Evolutionary conservation across 92 coral and sea anemone genomes (phyloP).

Genomic region (Porites evermanni): DNA sequence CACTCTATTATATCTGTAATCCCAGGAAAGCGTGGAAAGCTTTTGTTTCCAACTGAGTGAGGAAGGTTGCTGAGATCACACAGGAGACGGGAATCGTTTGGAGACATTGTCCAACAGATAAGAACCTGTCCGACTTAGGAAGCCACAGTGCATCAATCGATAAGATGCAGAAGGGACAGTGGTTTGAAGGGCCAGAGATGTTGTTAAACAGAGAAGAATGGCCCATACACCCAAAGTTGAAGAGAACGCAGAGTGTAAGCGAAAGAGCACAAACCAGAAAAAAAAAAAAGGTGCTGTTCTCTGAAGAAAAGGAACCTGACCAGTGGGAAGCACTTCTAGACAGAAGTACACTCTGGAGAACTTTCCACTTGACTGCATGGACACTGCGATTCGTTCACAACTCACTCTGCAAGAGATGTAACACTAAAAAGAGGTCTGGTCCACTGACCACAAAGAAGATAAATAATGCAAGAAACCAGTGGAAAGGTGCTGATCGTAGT

Average conservation of each 20-base stretch:
- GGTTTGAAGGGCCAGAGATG: constrained; percentile 59
- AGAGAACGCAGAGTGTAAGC: neutral
- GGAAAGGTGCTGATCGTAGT: constrained; percentile 35
- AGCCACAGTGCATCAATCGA: constrained; percentile 55
- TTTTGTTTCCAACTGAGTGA: constrained; percentile 42
- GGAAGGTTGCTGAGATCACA: constrained; percentile 54
- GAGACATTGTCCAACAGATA: constrained; percentile 34
- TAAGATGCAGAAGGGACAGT: constrained; percentile 43
- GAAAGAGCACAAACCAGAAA: constrained; percentile 34
- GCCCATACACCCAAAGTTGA: constrained; percentile 40
- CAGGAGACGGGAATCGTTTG: constrained; percentile 19
- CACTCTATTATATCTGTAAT: constrained; percentile 19
- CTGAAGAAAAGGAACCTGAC: constrained; percentile 49
- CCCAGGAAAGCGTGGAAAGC: neutral
- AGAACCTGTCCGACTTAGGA: constrained; percentile 58
- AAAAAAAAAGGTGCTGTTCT: constrained; percentile 8
- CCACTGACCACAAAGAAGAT: constrained; percentile 51
- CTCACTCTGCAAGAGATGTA: too few species aligned
- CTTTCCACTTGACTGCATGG: constrained; percentile 38
- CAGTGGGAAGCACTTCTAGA: constrained; percentile 55
- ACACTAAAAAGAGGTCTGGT: constrained; percentile 11
- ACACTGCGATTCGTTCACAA: too few species aligned
- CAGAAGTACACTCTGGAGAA: constrained; percentile 18
- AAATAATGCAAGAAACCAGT: constrained; percentile 6
- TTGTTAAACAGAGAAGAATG: constrained; percentile 40